Conservation (phyloP, 2,797 vertebrate genomes). For the Darevskia mixta region DNA sequence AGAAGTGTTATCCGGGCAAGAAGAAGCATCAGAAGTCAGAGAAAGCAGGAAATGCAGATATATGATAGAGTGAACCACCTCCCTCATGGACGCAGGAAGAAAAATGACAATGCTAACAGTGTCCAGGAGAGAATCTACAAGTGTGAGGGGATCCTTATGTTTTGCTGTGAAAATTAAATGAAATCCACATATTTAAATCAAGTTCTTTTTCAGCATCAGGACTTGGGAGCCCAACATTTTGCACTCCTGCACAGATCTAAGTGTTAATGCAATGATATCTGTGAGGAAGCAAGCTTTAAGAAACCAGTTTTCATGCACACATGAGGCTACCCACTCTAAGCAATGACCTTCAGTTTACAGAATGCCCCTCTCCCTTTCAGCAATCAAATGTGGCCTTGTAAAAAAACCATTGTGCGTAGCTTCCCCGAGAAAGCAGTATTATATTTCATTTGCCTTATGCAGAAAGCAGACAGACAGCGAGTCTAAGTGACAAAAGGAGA, state of each 20-base stretch:
- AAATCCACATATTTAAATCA: neutral
- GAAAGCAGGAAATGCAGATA: neutral
- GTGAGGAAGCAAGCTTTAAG: neutral
- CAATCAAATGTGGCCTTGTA: constrained; percentile 13
- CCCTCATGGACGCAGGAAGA: neutral
- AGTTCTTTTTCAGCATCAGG: neutral
- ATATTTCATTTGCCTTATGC: neutral
- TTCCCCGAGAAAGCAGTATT: neutral
- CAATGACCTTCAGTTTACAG: neutral
- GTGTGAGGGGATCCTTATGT: neutral
- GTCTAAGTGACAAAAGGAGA: neutral
- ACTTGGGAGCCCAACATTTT: neutral
- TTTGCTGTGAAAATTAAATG: neutral
- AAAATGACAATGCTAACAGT: too few relatives aligned
- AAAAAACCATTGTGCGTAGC: neutral
- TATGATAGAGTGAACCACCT: neutral
- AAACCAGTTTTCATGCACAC: neutral
- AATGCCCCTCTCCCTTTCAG: neutral
- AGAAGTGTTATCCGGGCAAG: neutral
- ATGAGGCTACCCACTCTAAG: neutral
- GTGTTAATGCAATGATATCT: neutral
- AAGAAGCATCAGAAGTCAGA: neutral
- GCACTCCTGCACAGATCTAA: neutral
- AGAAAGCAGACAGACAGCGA: neutral
- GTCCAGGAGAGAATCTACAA: neutral